A percentile compares a stretch with the other conserved stretches of the same genome.
Evolutionary conservation across 1,140 invertebrate genomes (phyloP).

Genomic region (Drosophila nigromelanica): DNA sequence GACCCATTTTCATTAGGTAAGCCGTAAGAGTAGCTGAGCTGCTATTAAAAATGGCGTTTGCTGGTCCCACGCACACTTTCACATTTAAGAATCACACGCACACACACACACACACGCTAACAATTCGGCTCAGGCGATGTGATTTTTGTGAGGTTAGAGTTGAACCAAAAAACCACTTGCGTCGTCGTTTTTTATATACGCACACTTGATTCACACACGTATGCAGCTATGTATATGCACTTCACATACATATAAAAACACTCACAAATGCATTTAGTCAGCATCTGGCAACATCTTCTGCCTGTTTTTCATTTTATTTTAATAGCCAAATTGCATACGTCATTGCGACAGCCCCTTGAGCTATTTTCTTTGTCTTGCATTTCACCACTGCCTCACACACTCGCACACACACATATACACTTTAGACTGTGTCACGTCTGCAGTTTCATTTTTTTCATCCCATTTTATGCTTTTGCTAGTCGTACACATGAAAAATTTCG

Average conservation of each 20-base stretch:
- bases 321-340: conserved; percentile 75
- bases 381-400: conserved; percentile 46
- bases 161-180: conserved; percentile 57
- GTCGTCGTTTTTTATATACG: conserved; percentile 31
- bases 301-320: conserved; percentile 21
- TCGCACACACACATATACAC: conserved; percentile 19
- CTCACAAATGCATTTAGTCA: conserved; percentile 30
- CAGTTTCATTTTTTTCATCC: conserved; percentile 35
- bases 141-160: conserved; percentile 63
- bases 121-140: conserved; percentile 35
- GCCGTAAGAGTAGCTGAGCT: conserved; percentile 11
- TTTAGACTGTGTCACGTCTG: conserved; percentile 46
- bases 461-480: conserved; percentile 12
- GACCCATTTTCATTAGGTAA: not conserved
- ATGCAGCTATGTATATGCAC: conserved; percentile 9
- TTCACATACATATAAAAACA: conserved; percentile 17
- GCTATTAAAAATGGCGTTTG: conserved; percentile 64
- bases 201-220: conserved; percentile 30
- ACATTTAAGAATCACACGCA: not conserved
- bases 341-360: conserved; percentile 50
- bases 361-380: conserved; percentile 76
- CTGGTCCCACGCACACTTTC: conserved; percentile 3
- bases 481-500: conserved; percentile 36
- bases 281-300: conserved; percentile 33
- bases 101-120: conserved; percentile 11